phyloP scores from a whole-genome alignment of 2,797 vertebrate species.

The Rhadinocentrus ornatus region DNA sequence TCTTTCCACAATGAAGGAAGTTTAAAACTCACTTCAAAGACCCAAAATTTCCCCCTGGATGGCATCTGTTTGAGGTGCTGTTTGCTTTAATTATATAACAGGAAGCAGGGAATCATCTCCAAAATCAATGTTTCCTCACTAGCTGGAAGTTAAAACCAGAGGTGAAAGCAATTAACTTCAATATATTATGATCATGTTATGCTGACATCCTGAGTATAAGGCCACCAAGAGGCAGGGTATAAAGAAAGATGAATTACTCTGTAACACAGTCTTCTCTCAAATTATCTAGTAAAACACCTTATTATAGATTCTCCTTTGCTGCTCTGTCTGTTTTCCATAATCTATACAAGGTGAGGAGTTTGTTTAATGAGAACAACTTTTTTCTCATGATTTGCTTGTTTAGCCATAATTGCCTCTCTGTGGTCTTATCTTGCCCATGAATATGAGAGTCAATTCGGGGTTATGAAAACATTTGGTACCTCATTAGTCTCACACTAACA shows the following conservation, averaged over 20 bases:
- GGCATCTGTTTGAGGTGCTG: conserved; percentile 33
- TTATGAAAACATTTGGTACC: conserved; percentile 52
- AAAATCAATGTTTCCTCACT: conserved; percentile 52
- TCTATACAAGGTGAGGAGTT: conserved; percentile 49
- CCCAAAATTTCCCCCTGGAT: conserved; percentile 51
- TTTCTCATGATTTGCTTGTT: conserved; percentile 51
- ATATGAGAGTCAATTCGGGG: conserved; percentile 58
- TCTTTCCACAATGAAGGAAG: conserved; percentile 26
- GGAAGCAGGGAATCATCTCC: conserved; percentile 46
- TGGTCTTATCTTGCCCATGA: conserved; percentile 48
- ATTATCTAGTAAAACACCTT: conserved; percentile 13
- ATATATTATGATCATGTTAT: conserved; percentile 42
- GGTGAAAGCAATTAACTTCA: conserved; percentile 65
- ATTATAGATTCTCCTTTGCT: conserved; percentile 15
- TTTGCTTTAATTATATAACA: conserved; percentile 63
- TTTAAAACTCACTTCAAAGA: conserved; percentile 49
- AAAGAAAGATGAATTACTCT: conserved; percentile 17
- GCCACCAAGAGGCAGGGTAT: conserved; percentile 29
- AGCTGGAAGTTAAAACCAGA: conserved; percentile 40
- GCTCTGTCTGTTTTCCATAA: conserved; percentile 14
- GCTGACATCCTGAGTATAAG: conserved; percentile 44
- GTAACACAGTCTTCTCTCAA: conserved; percentile 10
- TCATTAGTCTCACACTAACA: conserved; percentile 50
- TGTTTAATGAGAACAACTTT: conserved; percentile 64
- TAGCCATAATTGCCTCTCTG: conserved; percentile 58